Base-by-base conservation (phyloP, 2,797 vertebrate genomes). In the Lepidocolaptes lacrymiger region DNA sequence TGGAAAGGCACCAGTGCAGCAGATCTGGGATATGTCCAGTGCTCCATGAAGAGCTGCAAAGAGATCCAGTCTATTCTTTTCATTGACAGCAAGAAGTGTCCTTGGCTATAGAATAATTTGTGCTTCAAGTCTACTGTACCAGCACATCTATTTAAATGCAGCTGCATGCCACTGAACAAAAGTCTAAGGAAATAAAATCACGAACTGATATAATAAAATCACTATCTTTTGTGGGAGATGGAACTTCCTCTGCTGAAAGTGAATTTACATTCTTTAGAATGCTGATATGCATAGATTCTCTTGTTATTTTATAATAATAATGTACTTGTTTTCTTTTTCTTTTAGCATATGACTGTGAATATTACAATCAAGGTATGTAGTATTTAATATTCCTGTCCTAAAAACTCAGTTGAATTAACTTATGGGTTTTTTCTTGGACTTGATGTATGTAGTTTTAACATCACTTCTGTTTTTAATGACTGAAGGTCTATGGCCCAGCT, bases 301-400 rank as follows among this genome's bases (percentile, higher is more conserved):
- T 46, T 77, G 32, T 55, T 49, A 28, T 11, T 86, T 48, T 44
- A 32, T 88, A 94, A 75, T 63, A 76, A 54, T 48, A 69, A 73
- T 64, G 22, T 90, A 12, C 55, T 80, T 85, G 23, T 90, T 89
- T 93, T 66, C 10, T 79, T 92, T 98, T 78, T 95, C 67, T 98
- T 98, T 96, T 97, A 99, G 99, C 99, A 39, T 99, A 98, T 94
- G 99, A 99, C 86, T 99, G 99, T 98, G 99, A 99, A 98, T 99
- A 99, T 97, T 99, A 99, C 95, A 99, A 99, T 97, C 98, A 98
- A 99, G 99, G 99, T 99, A 98, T 62, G 98, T 97, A 87, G n/a
- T 32, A 86, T 74, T 93, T 95, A 27, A 66, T 44, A 73, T 30
- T 89, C 41, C 43, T 93, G 7, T 82, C 34, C 59, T 54, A 62